Evolutionary conservation across 2,888 invertebrate genomes (phyloP).

Genomic region (Monopis laevigella): DNA sequence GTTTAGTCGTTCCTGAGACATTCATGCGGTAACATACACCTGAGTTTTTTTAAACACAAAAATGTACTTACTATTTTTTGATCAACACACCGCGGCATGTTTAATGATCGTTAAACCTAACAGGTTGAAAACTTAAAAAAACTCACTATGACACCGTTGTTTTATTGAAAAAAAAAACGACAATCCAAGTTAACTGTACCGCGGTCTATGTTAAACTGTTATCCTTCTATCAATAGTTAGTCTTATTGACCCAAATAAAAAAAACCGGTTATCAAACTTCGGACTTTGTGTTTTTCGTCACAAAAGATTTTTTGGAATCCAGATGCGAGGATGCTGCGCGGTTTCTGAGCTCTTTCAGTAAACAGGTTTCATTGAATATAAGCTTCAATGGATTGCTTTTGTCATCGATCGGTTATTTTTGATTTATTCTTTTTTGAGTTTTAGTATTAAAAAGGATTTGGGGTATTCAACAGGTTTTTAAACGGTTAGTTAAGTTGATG

Average conservation of each 20-base stretch:
- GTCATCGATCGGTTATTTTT: constrained; percentile 60
- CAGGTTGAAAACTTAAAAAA: no score
- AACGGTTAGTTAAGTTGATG: constrained; percentile 13
- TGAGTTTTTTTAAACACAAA: no score
- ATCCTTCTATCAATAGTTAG: constrained; percentile 29
- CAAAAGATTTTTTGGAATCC: constrained; percentile 40
- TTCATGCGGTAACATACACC: no score
- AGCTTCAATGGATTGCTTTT: constrained; percentile 39
- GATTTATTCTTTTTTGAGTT: constrained; percentile 63
- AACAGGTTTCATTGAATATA: constrained; percentile 49
- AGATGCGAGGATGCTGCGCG: constrained; percentile 60
- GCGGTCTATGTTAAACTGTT: constrained; percentile 34
- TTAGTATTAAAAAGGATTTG: constrained; percentile 50
- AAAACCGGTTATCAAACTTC: constrained; percentile 44
- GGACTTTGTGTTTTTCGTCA: constrained; percentile 48
- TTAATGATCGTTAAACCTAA: no score
- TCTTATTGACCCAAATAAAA: constrained; percentile 56
- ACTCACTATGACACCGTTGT: background rate
- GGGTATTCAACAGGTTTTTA: constrained; percentile 53
- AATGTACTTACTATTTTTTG: no score
- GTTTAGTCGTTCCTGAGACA: no score
- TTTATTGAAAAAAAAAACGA: background rate
- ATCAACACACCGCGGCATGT: no score
- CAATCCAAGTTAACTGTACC: background rate
- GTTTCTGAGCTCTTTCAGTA: constrained; percentile 19